Percentiles rank a stretch among this genome's conserved stretches.
Conservation (phyloP, 2,113 vertebrate genomes). For the Craseonycteris thonglongyai region DNA sequence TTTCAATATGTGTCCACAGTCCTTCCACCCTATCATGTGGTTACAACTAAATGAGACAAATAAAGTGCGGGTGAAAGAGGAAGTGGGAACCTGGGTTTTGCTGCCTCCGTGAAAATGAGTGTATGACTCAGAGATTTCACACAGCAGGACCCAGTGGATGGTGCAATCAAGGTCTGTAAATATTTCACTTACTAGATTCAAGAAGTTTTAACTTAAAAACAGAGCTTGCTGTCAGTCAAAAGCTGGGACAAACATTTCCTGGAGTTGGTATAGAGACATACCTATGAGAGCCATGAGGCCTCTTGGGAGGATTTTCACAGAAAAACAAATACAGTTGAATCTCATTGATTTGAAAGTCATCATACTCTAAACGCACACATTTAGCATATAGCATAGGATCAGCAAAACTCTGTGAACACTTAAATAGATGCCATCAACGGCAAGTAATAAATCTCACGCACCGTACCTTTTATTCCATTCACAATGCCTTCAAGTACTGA, state of each 20-base stretch:
- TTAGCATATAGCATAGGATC: neutral
- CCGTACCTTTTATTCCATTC: neutral
- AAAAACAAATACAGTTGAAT: neutral
- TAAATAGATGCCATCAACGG: neutral
- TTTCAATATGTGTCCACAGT: neutral
- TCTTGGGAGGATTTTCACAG: neutral
- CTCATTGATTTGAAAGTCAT: neutral
- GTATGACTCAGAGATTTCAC: constrained; percentile 51
- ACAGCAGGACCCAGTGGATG: neutral
- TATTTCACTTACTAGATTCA: neutral
- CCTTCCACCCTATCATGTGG: neutral
- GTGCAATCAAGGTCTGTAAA: neutral
- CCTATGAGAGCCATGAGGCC: neutral
- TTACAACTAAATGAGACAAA: constrained; percentile 43
- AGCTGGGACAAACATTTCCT: neutral
- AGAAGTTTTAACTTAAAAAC: neutral
- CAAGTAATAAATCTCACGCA: neutral
- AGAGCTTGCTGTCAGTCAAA: neutral
- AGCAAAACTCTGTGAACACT: neutral
- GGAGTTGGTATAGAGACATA: neutral
- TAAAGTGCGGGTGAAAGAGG: constrained; percentile 9
- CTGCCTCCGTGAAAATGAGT: neutral
- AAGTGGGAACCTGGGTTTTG: constrained; percentile 13
- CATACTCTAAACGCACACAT: neutral
- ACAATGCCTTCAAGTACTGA: neutral